Conservation (phyloP, 2,888 invertebrate species). For the Perizoma affinitatum region DNA sequence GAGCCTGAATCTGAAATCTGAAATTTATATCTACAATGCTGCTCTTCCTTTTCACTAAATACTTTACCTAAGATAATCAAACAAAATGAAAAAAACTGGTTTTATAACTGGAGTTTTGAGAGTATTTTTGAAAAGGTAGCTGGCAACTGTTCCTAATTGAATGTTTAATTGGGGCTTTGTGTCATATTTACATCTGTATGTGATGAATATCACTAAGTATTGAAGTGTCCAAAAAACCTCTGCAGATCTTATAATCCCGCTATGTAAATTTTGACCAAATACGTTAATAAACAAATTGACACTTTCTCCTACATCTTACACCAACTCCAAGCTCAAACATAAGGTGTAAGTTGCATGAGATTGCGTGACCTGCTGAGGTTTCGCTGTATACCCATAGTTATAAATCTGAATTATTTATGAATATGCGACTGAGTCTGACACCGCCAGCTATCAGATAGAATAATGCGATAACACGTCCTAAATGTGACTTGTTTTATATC, state of each 20-base stretch:
- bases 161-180: too few relatives aligned
- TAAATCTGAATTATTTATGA: constrained; percentile 48
- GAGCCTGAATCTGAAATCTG: not conserved
- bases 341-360: constrained; percentile 39
- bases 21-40: not conserved
- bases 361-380: constrained; percentile 48
- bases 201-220: too few relatives aligned
- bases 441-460: constrained; percentile 33
- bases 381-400: constrained; percentile 33
- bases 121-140: too few relatives aligned
- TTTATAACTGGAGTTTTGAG: too few relatives aligned
- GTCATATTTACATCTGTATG: too few relatives aligned
- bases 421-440: constrained; percentile 35
- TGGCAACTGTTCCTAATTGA: too few relatives aligned
- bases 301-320: constrained; percentile 12
- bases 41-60: not conserved
- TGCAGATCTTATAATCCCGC: too few relatives aligned
- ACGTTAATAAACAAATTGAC: too few relatives aligned
- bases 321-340: constrained; percentile 6
- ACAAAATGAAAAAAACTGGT: too few relatives aligned
- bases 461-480: constrained; percentile 30
- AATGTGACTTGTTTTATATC: constrained; percentile 21
- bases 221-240: too few relatives aligned
- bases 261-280: too few relatives aligned
- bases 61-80: not conserved